Percentiles rank a stretch among this genome's conserved stretches.
phyloP scores from a whole-genome alignment of 2,888 invertebrate species.

The Brenthis daphne region DNA sequence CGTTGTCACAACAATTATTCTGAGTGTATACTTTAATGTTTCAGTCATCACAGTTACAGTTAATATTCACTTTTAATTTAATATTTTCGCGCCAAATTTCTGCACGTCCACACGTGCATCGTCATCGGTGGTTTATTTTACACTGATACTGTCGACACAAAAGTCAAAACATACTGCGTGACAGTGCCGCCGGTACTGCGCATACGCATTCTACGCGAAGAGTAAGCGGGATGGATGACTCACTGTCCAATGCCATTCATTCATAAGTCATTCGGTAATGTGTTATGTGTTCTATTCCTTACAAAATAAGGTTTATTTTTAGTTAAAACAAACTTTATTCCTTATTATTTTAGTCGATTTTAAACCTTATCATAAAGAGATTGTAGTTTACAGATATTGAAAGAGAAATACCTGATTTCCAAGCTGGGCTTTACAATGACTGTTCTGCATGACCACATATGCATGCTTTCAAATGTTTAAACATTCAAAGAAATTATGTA shows the following conservation, averaged over 20 bases:
- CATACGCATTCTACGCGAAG: slow-evolving; percentile 57
- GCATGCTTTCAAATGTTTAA: slow-evolving; percentile 23
- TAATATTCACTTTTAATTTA: slow-evolving; percentile 31
- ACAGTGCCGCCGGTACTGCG: slow-evolving; percentile 60
- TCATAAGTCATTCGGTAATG: slow-evolving; percentile 53
- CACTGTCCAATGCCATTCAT: slow-evolving; percentile 74
- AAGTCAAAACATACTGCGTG: slow-evolving; percentile 13
- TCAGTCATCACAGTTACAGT: slow-evolving; percentile 66
- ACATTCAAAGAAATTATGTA: slow-evolving; percentile 5
- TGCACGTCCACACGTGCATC: slow-evolving; percentile 46
- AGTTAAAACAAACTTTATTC: slow-evolving; percentile 17
- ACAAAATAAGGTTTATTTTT: slow-evolving; percentile 12
- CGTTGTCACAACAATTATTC: slow-evolving; percentile 61
- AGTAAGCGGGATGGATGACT: slow-evolving; percentile 64
- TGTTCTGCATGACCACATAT: slow-evolving; percentile 33
- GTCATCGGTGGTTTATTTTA: slow-evolving; percentile 50
- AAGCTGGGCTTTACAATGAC: slow-evolving; percentile 37
- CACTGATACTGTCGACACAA: slow-evolving; percentile 53
- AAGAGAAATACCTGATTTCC: slow-evolving; percentile 32
- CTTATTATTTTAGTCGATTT: slow-evolving; percentile 24
- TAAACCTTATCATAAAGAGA: slow-evolving; percentile 29
- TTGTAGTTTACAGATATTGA: slow-evolving; percentile 24
- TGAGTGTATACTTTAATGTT: slow-evolving; percentile 61
- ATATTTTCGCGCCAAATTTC: slow-evolving; percentile 50
- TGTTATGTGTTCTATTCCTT: slow-evolving; percentile 36